phyloP scores from a whole-genome alignment of 2,888 invertebrate species.

The Seira sanloemensis region DNA sequence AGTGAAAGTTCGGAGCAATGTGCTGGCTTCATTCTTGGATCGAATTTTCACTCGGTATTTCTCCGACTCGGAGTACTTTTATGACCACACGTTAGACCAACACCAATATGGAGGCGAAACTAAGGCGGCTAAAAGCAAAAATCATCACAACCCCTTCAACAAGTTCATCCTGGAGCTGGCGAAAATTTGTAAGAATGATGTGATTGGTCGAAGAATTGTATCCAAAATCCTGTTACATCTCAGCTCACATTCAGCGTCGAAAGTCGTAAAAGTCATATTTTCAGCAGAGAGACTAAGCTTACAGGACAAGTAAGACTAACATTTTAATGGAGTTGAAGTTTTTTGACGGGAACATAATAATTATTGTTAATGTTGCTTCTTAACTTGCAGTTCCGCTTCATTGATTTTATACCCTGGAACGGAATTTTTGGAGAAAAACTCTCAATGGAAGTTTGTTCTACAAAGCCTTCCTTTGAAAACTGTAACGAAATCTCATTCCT shows the following conservation, averaged over 20 bases:
- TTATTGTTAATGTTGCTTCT: background rate
- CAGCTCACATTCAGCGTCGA: slow-evolving; percentile 49
- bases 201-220: slow-evolving; percentile 61
- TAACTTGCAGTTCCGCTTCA: slow-evolving; percentile 31
- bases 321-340: background rate
- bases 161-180: slow-evolving; percentile 48
- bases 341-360: background rate
- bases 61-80: slow-evolving; percentile 66
- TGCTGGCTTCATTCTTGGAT: slow-evolving; percentile 58
- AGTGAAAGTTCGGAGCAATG: slow-evolving; percentile 49
- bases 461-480: slow-evolving; percentile 60
- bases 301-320: slow-evolving; percentile 12
- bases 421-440: slow-evolving; percentile 59
- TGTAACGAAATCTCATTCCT: slow-evolving; percentile 44
- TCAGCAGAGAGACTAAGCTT: slow-evolving; percentile 9
- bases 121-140: background rate
- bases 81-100: background rate
- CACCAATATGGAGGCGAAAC: too few relatives aligned
- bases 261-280: slow-evolving; percentile 63
- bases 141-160: slow-evolving; percentile 50
- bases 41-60: slow-evolving; percentile 64
- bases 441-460: slow-evolving; percentile 63
- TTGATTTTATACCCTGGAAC: slow-evolving; percentile 52
- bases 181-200: slow-evolving; percentile 42
- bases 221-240: slow-evolving; percentile 66